Evolutionary conservation across 2,888 invertebrate genomes (phyloP).

Genomic region (Conistra vaccinii): DNA sequence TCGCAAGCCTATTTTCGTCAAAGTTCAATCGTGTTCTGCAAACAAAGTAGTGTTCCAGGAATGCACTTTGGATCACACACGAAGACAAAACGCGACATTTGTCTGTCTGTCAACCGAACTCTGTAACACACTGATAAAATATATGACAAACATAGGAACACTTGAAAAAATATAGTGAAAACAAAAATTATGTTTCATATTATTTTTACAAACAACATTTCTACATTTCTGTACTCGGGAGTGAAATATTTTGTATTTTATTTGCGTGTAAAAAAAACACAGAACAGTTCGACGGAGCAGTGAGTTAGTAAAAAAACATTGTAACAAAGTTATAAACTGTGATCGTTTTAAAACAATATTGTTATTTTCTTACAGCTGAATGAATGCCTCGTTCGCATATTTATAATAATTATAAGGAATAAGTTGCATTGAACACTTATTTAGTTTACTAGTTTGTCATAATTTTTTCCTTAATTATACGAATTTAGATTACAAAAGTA

Average conservation of each 20-base stretch:
- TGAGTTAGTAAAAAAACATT: neutral
- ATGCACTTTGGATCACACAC: conserved; percentile 49
- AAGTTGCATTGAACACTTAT: no score
- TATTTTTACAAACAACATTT: neutral
- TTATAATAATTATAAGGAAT: no score
- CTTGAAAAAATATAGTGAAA: neutral
- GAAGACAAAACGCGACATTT: conserved; percentile 43
- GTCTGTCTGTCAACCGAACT: conserved; percentile 19
- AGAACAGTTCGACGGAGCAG: neutral
- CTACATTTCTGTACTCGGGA: neutral
- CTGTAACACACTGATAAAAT: conserved; percentile 22
- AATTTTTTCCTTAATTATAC: neutral
- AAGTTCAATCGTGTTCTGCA: conserved; percentile 2
- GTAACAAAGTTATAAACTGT: neutral
- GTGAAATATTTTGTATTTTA: conserved; percentile 4
- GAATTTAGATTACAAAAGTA: neutral
- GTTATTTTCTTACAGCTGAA: neutral
- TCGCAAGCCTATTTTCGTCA: neutral
- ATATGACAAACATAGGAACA: neutral
- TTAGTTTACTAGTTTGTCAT: neutral
- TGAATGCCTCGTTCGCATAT: neutral
- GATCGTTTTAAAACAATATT: neutral
- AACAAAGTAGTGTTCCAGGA: conserved; percentile 25
- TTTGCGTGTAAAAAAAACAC: neutral
- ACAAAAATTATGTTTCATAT: conserved; percentile 3